phyloP scores from a whole-genome alignment of 2,113 vertebrate genomes.

The Chaetops frenatus region DNA sequence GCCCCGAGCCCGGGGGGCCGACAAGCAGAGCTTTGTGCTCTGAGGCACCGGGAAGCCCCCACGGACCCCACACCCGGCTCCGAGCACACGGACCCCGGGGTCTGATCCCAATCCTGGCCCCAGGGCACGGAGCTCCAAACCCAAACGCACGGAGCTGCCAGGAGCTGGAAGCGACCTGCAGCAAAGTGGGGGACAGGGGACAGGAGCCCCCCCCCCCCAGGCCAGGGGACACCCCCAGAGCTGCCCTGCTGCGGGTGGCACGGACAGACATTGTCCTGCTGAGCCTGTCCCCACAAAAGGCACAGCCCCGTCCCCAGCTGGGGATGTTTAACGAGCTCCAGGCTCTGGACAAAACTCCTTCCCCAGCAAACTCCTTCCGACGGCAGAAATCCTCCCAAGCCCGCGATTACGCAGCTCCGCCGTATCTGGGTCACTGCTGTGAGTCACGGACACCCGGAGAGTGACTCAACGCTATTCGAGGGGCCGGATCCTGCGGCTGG shows the following conservation, averaged over 20 bases:
- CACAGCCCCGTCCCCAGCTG: background rate
- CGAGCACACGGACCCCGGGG: fast-evolving
- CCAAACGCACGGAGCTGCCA: fast-evolving
- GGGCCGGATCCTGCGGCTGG: background rate
- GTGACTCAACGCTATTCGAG: conserved; percentile 29
- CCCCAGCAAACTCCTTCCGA: background rate
- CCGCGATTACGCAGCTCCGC: background rate
- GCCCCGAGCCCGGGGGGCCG: fast-evolving
- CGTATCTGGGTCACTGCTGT: conserved; percentile 45
- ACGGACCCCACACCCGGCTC: background rate
- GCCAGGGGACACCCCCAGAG: fast-evolving
- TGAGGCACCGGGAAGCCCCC: background rate
- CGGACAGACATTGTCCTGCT: fast-evolving
- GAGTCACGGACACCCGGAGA: conserved; percentile 40
- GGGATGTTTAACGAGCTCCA: background rate
- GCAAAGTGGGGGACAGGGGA: background rate
- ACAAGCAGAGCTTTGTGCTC: conserved; percentile 45
- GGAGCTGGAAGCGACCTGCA: background rate
- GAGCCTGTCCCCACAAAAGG: background rate
- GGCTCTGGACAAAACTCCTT: background rate
- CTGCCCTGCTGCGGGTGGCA: background rate
- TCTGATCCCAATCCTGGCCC: background rate
- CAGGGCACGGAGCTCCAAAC: background rate
- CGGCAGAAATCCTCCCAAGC: background rate
- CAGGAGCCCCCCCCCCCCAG: background rate